Evolutionary conservation across 1,140 invertebrate genomes (phyloP), one percentile per base, ranked within the genome.

Genomic region (Contarinia nasturtii): DNA sequence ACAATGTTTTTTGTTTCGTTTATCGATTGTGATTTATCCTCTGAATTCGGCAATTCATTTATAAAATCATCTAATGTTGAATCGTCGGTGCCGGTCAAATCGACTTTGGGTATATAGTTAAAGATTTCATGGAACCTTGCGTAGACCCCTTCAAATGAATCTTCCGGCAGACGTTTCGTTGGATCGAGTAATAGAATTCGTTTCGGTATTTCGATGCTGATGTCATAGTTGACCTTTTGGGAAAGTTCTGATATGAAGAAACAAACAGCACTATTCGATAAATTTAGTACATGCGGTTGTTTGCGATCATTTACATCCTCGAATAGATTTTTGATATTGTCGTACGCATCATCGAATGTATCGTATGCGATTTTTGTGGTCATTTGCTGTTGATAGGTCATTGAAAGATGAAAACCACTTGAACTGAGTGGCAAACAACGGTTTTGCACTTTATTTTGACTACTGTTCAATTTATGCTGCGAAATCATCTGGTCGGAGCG

Each of bases 401-500:
- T 59, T 27, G 66, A 73, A 1, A 75, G 55, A 48, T 74, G 71
- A 47, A 71, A 74, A 20, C 73, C 71, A 0, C 66, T 66, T 17
- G 67, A 68, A 33, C 67, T 71, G 53, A 74, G 63, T 0, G 72
- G 72, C 54, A 72, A 59, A 36, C 61, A 70, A 14, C 66, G 66
- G 10, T 48, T 44, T 11, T 3, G 60, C 61, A 45, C 54, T 55
- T 21, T 65, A 64, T 8, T 64, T 64, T 7, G 63, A 50, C 55
- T 52, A 50, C 59, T 53, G 15, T 64, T 66, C 11, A 53, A 57
- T 48, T 71, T 74, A 33, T 70, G 69, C 8, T 64, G 50, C 0
- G 67, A 66, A 0, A 79, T 67, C 59, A 82, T 68, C 18, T 73
- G 69, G 50, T 75, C 69, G 0, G 61, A 49, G 5, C 72, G 60